These are phyloP conservation scores for Todiramphus chloris DNA, from an alignment of 2,113 vertebrate genomes.

Conservation along the genomic window DNA sequence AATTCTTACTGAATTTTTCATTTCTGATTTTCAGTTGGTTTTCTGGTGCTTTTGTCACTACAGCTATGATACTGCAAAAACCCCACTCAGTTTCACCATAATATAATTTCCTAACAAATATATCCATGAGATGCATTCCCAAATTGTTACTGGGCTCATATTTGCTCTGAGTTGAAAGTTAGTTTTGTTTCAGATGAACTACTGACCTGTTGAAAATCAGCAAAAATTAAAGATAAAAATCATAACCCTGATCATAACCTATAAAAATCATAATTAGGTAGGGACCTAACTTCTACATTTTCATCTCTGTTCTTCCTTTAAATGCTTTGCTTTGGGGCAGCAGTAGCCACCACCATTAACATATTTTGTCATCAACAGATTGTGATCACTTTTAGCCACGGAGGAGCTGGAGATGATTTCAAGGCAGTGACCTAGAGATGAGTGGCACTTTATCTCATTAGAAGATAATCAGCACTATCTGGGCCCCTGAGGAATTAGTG, in stretches of 20 bases:
- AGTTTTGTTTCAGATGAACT: not conserved
- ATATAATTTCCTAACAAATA: not conserved
- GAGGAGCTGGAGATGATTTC: not conserved
- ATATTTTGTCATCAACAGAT: not conserved
- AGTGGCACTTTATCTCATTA: constrained; percentile 1
- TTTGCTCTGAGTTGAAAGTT: not conserved
- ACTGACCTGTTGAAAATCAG: not conserved
- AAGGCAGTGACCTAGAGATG: not conserved
- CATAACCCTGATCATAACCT: not conserved
- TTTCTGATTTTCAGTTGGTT: not conserved
- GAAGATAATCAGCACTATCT: constrained; percentile 4
- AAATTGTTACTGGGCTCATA: not conserved
- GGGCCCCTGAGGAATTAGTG: not conserved
- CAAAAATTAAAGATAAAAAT: not conserved
- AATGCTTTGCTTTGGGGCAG: not conserved
- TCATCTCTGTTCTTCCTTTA: not conserved
- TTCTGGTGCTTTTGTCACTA: not conserved
- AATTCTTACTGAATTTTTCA: not conserved
- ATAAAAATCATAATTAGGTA: too few relatives aligned
- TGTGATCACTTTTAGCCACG: not conserved
- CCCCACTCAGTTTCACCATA: not conserved
- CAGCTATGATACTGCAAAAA: not conserved
- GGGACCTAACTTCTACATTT: not conserved
- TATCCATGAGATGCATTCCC: not conserved
- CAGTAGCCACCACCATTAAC: not conserved